Evolutionary conservation across 2,888 invertebrate genomes (phyloP), one percentile per base, ranked within the genome.

Genomic region (Andrena flavipes): DNA sequence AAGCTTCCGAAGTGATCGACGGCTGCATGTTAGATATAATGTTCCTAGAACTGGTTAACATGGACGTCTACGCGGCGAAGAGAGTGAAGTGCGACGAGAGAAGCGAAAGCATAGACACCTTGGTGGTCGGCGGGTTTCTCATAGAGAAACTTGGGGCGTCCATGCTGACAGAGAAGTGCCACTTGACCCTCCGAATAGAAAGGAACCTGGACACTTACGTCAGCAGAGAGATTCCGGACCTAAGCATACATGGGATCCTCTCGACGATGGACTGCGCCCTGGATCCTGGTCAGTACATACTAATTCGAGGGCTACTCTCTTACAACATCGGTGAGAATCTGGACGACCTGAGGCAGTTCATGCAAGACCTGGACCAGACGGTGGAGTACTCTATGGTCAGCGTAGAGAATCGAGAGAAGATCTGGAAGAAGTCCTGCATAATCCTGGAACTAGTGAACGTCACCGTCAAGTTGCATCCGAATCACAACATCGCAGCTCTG

Each of bases 251-350:
- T 82, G 99, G 98, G 26, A 96, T 96, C 42, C 95, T 99, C 80
- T 97, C 98, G 2, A 97, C 98, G 49, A 95, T 99, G 90, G 97
- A 97, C 94, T 96, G 97, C 82, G 96, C 97, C 62, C 94, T 99
- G 76, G 97, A 98, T 94, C 95, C 97, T 67, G 95, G 96, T 67
- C 98, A 99, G 94, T 99, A 98, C 94, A 97, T 97, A 93, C 94
- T 99, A 59, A 96, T 99, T 71, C 96, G 98, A 80, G 99, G 98
- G 23, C 95, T 99, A 79, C 95, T 99, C 7, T 96, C 96, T 2
- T 97, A 97, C 94, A 99, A 99, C 95, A 96, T 99, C 84, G 98
- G 98, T 0, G 99, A 99, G 94, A 95, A 96, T 88, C 95, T 97
- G 16, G 97, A 97, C 84, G 96, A 97, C 87, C 95, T 96, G 64